Evolutionary conservation across 2,888 invertebrate genomes (phyloP), one percentile per base, ranked within the genome.

Genomic region (Trileptium ribeirensis): DNA sequence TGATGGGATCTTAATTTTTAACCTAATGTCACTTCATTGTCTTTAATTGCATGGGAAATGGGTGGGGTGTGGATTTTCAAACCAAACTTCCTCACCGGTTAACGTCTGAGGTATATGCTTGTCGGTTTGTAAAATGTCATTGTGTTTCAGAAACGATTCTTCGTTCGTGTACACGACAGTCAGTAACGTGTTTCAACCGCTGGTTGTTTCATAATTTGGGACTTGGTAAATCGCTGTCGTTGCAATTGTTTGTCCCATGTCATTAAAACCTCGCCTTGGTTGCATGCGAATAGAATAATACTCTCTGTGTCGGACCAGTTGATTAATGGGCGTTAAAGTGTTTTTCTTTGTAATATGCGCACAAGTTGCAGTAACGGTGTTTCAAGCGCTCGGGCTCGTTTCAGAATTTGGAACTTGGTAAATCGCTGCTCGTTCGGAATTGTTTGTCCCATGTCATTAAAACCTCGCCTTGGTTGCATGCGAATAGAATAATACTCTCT

Each of bases 101-200:
- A n/a, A n/a, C n/a, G n/a, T n/a, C n/a, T n/a, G n/a, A n/a, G n/a
- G n/a, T n/a, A n/a, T n/a, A n/a, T n/a, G n/a, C n/a, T n/a, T n/a
- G n/a, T n/a, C n/a, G n/a, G n/a, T n/a, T n/a, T n/a, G n/a, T n/a
- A n/a, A n/a, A n/a, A n/a, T n/a, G n/a, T n/a, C n/a, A n/a, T n/a
- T n/a, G n/a, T n/a, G n/a, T 88, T 90, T 79, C 90, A 93, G 97
- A 88, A 95, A 94, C 88, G 99, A 99, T 91, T 97, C 97, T 86
- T 98, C 98, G 1, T 96, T 99, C 92, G 99, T 97, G 90, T 99
- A 90, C 86, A 89, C 90, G 85, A 86, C 89, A 78, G 90, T 89
- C 86, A 89, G 90, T 87, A n/a, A n/a, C n/a, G n/a, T n/a, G n/a
- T n/a, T n/a, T 79, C 95, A 96, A 90, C 92, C 95, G 34, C 92